These are phyloP conservation scores for Caenorhabditis sp. DNA, from an alignment of 2,888 invertebrate species.

Conservation along the genomic window DNA sequence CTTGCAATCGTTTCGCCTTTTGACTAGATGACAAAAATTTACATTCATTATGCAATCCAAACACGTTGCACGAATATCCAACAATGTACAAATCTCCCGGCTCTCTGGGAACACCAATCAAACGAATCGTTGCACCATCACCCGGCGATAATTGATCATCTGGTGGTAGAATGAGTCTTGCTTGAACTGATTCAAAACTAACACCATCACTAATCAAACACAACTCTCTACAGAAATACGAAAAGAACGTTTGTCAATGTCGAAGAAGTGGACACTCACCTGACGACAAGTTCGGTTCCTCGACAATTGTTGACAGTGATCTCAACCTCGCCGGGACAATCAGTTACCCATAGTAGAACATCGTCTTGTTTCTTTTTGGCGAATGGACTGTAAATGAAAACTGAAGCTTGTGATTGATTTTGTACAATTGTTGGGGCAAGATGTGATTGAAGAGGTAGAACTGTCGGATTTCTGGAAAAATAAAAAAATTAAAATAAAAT, in stretches of 20 bases:
- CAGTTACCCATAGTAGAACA: constrained; percentile 60
- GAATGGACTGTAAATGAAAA: constrained; percentile 69
- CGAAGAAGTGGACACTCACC: constrained; percentile 10
- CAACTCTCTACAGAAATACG: constrained; percentile 55
- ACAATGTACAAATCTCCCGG: constrained; percentile 60
- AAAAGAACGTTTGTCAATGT: too few species aligned
- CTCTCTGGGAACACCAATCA: constrained; percentile 64
- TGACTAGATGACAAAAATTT: constrained; percentile 28
- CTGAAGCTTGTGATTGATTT: constrained; percentile 37
- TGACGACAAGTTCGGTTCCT: constrained; percentile 43
- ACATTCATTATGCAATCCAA: constrained; percentile 65
- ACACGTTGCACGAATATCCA: constrained; percentile 65
- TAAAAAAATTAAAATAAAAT: neutral
- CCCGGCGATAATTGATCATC: constrained; percentile 22
- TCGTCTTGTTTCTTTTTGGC: constrained; percentile 43
- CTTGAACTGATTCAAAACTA: constrained; percentile 63
- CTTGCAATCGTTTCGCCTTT: constrained; percentile 34
- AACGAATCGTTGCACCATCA: constrained; percentile 47
- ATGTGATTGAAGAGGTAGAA: constrained; percentile 58
- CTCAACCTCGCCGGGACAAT: constrained; percentile 52
- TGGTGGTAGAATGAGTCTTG: constrained; percentile 62
- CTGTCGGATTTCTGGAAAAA: constrained; percentile 55
- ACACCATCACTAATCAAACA: constrained; percentile 61
- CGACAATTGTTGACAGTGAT: constrained; percentile 49
- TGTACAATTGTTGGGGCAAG: constrained; percentile 62